Evolutionary conservation across 2,888 invertebrate species (phyloP), one percentile per base, ranked within the genome.

Genomic region (Sesamia inferens): DNA sequence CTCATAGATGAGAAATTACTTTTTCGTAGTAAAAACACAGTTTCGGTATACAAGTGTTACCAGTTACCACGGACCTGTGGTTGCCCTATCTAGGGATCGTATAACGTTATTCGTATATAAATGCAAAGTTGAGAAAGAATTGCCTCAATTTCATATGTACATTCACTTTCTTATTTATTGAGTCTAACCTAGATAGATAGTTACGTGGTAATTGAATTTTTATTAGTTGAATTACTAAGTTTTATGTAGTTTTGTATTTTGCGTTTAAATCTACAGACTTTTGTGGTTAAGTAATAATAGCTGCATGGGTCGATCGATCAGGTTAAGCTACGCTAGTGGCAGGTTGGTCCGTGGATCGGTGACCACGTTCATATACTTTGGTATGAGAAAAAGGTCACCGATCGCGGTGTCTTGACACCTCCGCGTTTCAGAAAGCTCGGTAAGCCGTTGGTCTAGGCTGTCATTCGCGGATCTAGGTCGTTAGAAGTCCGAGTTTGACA

Each of bases 121-220:
- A 66, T 76, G 11, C 62, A 63, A 55, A 57, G 44, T 71, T 72
- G 59, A 31, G 69, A 59, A 61, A 67, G 44, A 62, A 59, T 77
- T 61, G 55, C 68, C 39, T 69, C 51, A 81, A 62, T 66, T 71
- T 71, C 22, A 48, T 84, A 68, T 71, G 71, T 82, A 83, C 74
- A 71, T 74, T 70, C 83, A 82, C 77, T 82, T 82, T 79, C 78
- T 68, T 80, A 68, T 80, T 71, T 76, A 74, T 78, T 44, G 58
- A 58, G 58, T 71, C 42, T 71, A 79, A 75, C 71, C 71, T 79
- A 79, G 78, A 76, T 76, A 63, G 62, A 58, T 76, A 68, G 63
- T 65, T 64, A 54, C 67, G 62, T 57, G 67, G 64, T 55, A 64
- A 78, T 76, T 68, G 76, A 59, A 65, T 55, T 67, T 70, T 42